Percentiles rank a stretch among this genome's conserved stretches.
Evolutionary conservation across 1,140 invertebrate genomes (phyloP).

Genomic region (Cataglyphis hispanica): DNA sequence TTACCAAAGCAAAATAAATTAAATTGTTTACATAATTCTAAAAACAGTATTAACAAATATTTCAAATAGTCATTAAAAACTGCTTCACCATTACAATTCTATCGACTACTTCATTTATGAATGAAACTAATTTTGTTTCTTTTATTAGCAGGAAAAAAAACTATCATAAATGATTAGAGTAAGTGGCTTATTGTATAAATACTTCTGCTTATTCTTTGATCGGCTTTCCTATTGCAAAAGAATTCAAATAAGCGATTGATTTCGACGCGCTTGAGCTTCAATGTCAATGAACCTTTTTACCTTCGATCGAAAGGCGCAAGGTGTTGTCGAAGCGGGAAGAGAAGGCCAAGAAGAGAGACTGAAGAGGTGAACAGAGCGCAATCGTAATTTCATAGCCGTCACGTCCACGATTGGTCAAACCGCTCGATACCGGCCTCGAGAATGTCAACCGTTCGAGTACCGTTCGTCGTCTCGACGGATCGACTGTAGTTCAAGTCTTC

Average conservation of each 20-base stretch:
- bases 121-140: conserved; percentile 6
- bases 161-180: neutral
- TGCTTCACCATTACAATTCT: neutral
- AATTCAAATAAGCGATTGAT: conserved; percentile 6
- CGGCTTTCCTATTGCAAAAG: neutral
- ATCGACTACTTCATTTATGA: neutral
- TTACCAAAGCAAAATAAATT: neutral
- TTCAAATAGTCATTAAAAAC: conserved; percentile 6
- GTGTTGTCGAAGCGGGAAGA: neutral
- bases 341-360: conserved; percentile 40
- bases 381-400: conserved; percentile 77
- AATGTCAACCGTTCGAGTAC: conserved; percentile 81
- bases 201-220: conserved; percentile 25
- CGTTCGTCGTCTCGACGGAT: conserved; percentile 74
- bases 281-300: conserved; percentile 68
- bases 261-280: conserved; percentile 3
- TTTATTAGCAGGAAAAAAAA: neutral
- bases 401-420: conserved; percentile 75
- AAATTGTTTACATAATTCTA: neutral
- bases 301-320: conserved; percentile 8
- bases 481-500: conserved; percentile 60
- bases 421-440: conserved; percentile 75
- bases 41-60: neutral
- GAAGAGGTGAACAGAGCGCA: conserved; percentile 40
- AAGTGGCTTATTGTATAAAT: neutral